These are phyloP conservation scores for Orestias chungarensis DNA, from an alignment of 2,797 vertebrate species.

Conservation along the genomic window DNA sequence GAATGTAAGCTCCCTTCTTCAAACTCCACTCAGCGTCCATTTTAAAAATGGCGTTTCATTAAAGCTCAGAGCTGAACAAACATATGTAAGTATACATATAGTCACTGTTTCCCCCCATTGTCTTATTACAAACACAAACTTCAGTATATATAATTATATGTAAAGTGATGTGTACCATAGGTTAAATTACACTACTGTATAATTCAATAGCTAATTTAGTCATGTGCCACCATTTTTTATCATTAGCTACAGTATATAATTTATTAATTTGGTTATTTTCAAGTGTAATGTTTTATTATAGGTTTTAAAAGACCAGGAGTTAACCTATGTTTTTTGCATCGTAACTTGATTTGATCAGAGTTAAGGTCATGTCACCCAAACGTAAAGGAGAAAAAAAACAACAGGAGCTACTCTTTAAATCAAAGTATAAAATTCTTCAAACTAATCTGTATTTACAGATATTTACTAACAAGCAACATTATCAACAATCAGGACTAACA, in stretches of 20 bases:
- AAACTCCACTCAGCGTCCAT: conserved; percentile 38
- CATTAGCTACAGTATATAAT: background rate
- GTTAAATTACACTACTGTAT: background rate
- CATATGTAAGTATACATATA: background rate
- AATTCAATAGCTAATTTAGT: background rate
- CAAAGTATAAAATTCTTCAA: background rate
- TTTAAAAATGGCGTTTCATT: conserved; percentile 18
- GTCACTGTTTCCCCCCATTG: background rate
- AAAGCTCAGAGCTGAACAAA: conserved; percentile 11
- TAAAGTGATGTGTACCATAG: background rate
- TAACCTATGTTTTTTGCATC: background rate
- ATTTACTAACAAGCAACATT: background rate
- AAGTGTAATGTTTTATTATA: background rate
- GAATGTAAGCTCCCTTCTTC: conserved; percentile 49
- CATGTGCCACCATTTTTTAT: background rate
- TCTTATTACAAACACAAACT: background rate
- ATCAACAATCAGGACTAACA: background rate
- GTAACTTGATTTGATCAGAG: background rate
- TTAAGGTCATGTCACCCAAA: background rate
- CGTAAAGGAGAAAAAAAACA: background rate
- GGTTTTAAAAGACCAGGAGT: background rate
- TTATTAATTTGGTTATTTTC: background rate
- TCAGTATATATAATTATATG: background rate
- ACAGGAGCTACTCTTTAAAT: background rate
- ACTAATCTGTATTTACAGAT: background rate